Evolutionary conservation across 2,888 invertebrate genomes (phyloP), one percentile per base, ranked within the genome.

Genomic region (Pterobdella sp.): DNA sequence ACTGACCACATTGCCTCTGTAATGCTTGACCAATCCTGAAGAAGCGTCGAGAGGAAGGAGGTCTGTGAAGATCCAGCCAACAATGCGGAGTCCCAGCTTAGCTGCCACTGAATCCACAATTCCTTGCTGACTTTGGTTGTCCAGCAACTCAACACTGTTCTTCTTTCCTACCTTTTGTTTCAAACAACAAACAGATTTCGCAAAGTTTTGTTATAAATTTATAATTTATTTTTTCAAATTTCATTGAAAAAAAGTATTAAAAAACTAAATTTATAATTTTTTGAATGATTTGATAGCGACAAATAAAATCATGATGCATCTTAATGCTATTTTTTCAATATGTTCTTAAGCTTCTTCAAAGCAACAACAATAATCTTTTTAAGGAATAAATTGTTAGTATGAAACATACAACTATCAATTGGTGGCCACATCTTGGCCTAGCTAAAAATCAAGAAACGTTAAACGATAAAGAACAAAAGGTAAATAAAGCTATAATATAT

Each of bases 51-150:
- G 90, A 74, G 93, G 90, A 80, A 94, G 88, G 76, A 98, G 88
- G 87, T 98, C 98, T 29, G 97, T 97, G 85, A 99, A 98, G 79
- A 98, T 92, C 98, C 98, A 99, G 74, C 98, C 98, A 76, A 99
- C 90, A 81, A 88, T 85, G 76, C 85, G 85, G 79, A 98, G 87
- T 32, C 93, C 93, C 74, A 98, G 88, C 73, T 88, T 87, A 36
- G 82, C 84, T 60, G 94, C 92, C 77, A 97, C 86, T 79, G 88
- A 88, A 75, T 90, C 89, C 37, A 94, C 90, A 75, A 89, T 84
- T n/a, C 84, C 85, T 26, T 63, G 52, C 79, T 88, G 88, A 77
- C 87, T 88, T 3, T 81, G 79, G 72, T 90, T 88, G 81, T 93
- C 93, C 0, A 88, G 86, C 78, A 88, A 84, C 80, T 82, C 80